phyloP scores from a whole-genome alignment of 2,888 invertebrate genomes.

The Tenthredo notha region DNA sequence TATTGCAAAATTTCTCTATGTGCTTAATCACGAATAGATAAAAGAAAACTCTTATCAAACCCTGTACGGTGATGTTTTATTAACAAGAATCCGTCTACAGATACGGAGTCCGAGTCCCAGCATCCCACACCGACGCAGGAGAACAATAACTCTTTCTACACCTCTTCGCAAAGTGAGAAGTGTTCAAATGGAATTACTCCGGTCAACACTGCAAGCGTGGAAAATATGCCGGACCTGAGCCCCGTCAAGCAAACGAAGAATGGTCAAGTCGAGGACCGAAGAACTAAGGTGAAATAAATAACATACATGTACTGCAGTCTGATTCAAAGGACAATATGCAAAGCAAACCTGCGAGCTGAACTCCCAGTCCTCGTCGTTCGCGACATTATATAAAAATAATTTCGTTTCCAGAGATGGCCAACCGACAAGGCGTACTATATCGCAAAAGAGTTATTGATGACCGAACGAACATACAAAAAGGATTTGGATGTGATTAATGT shows the following conservation, averaged over 20 bases:
- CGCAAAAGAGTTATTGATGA: conserved; percentile 96
- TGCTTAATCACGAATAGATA: background rate
- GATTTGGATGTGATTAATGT: conserved; percentile 95
- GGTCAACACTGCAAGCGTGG: conserved; percentile 64
- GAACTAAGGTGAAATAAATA: conserved; percentile 64
- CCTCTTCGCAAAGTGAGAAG: conserved; percentile 66
- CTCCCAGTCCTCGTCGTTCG: background rate
- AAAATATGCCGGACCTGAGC: conserved; percentile 73
- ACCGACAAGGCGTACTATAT: conserved; percentile 90
- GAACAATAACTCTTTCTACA: conserved; percentile 73
- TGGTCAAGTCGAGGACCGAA: conserved; percentile 69
- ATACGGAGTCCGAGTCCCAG: conserved; percentile 62
- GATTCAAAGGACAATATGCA: background rate
- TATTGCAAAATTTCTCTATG: conserved; percentile 35
- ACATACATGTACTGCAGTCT: no score
- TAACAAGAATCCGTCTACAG: conserved; percentile 63
- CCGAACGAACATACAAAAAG: conserved; percentile 96
- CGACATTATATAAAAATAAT: no score
- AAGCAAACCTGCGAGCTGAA: no score
- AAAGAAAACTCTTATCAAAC: background rate
- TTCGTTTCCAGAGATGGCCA: conserved; percentile 81
- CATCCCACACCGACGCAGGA: conserved; percentile 63
- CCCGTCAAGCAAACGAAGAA: conserved; percentile 73
- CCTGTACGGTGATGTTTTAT: background rate
- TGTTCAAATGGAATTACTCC: conserved; percentile 65